phyloP scores from a whole-genome alignment of 2,888 invertebrate species.

The Mylabris sibirica region DNA sequence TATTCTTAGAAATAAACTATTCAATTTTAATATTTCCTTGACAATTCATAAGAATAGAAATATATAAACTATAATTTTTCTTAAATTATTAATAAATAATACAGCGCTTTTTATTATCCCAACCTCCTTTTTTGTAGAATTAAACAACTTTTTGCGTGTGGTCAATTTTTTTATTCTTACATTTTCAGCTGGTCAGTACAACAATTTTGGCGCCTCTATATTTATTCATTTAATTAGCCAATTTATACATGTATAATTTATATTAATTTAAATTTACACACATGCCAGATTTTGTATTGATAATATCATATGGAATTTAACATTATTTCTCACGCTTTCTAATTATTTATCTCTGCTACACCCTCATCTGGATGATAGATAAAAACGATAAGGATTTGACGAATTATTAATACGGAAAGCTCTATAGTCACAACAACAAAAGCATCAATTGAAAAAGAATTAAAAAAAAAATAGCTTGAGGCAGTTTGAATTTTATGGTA shows the following conservation, averaged over 20 bases:
- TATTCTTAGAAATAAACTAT: neutral
- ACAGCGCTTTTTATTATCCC: constrained; percentile 24
- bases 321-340: neutral
- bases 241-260: constrained; percentile 5
- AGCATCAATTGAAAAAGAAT: neutral
- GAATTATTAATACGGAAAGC: neutral
- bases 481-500: neutral
- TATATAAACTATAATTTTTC: constrained; percentile 19
- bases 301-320: neutral
- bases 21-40: neutral
- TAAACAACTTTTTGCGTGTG: constrained; percentile 25
- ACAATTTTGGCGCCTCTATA: constrained; percentile 3
- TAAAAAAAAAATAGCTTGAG: neutral
- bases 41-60: constrained; percentile 1
- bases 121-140: constrained; percentile 23
- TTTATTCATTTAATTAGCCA: constrained; percentile 6
- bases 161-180: constrained; percentile 11
- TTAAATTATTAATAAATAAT: constrained; percentile 7
- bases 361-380: neutral
- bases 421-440: neutral
- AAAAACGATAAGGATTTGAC: neutral
- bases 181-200: neutral
- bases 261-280: constrained; percentile 11
- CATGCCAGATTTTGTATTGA: neutral
- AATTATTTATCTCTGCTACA: neutral